Percentiles rank a stretch among this genome's conserved stretches.
These are phyloP conservation scores for Caenorhabditis sp. DNA, from an alignment of 2,888 invertebrate species.

Conservation along the genomic window DNA sequence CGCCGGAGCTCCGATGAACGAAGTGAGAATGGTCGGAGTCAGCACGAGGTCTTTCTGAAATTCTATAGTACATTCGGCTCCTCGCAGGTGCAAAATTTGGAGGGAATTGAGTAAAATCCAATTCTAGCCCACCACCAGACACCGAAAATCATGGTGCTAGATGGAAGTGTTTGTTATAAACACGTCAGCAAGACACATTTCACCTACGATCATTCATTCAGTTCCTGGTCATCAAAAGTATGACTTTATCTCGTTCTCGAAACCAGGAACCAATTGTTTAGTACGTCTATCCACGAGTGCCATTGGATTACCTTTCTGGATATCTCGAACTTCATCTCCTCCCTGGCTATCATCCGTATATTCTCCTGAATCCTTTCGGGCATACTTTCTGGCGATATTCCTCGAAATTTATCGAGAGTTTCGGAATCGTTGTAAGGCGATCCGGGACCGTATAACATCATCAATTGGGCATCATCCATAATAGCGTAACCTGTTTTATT, in stretches of 20 bases:
- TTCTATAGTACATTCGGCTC: too few species aligned
- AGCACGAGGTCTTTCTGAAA: constrained; percentile 63
- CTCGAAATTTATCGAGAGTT: constrained; percentile 48
- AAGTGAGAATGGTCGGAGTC: constrained; percentile 33
- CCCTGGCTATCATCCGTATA: constrained; percentile 55
- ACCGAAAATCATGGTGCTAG: too few species aligned
- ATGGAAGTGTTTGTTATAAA: too few species aligned
- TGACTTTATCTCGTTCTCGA: too few species aligned
- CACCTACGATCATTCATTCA: too few species aligned
- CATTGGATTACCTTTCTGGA: constrained; percentile 23
- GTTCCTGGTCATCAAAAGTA: too few species aligned
- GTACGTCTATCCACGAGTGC: background rate
- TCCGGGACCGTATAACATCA: constrained; percentile 62
- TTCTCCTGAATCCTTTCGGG: constrained; percentile 57
- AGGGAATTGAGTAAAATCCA: too few species aligned
- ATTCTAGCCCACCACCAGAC: too few species aligned
- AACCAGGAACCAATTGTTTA: too few species aligned
- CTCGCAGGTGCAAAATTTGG: too few species aligned
- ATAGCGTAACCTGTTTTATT: constrained; percentile 67
- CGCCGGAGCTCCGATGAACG: constrained; percentile 40
- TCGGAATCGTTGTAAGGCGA: constrained; percentile 66
- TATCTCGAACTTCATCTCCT: constrained; percentile 55
- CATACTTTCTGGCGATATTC: constrained; percentile 45
- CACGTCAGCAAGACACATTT: too few species aligned
- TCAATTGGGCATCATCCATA: constrained; percentile 58